phyloP scores from a whole-genome alignment of 2,888 invertebrate genomes.

The Aspidiotus destructor region DNA sequence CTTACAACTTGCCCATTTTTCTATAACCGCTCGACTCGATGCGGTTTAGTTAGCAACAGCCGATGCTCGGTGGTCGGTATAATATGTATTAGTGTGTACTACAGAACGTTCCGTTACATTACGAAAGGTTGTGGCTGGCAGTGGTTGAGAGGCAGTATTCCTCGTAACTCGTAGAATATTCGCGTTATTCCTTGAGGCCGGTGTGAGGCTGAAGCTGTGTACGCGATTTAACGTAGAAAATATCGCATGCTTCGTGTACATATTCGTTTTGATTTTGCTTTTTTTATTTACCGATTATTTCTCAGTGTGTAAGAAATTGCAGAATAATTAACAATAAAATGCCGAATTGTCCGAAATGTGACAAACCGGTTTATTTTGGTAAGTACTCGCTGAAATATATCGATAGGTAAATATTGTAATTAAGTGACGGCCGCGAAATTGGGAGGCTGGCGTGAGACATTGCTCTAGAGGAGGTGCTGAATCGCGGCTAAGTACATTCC shows the following conservation, averaged over 20 bases:
- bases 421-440: too few species aligned
- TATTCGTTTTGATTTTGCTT: slow-evolving; percentile 6
- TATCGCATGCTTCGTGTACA: neutral
- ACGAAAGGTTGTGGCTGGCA: too few species aligned
- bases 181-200: slow-evolving; percentile 25
- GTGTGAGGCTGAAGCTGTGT: slow-evolving; percentile 19
- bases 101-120: too few species aligned
- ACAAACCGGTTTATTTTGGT: slow-evolving; percentile 54
- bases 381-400: slow-evolving; percentile 39
- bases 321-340: slow-evolving; percentile 39
- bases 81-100: too few species aligned
- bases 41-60: too few species aligned
- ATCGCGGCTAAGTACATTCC: too few species aligned
- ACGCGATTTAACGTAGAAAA: neutral
- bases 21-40: too few species aligned
- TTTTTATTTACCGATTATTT: slow-evolving; percentile 6
- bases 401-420: too few species aligned
- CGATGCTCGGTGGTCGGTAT: too few species aligned
- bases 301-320: neutral
- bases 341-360: slow-evolving; percentile 53
- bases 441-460: too few species aligned
- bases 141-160: neutral
- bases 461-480: too few species aligned
- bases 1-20: too few species aligned
- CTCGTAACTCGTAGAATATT: slow-evolving; percentile 20